Evolutionary conservation across 2,113 vertebrate genomes (phyloP).

Genomic region (Mesitornis unicolor): DNA sequence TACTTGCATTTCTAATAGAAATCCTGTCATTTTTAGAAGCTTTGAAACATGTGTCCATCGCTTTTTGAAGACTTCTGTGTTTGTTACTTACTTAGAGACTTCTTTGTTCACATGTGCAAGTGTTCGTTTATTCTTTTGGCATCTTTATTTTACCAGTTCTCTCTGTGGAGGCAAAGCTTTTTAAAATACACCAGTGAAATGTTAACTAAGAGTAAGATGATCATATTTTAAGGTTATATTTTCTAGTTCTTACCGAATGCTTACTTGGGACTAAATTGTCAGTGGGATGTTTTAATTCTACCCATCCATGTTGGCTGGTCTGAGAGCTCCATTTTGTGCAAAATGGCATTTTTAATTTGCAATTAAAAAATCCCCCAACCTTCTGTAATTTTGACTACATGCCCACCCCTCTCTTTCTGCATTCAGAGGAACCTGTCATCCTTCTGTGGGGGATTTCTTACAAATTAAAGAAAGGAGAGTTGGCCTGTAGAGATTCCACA

Average conservation of each 20-base stretch:
- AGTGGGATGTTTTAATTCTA: conserved; percentile 18
- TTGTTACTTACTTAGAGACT: neutral
- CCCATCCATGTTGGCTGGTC: neutral
- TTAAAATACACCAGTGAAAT: conserved; percentile 42
- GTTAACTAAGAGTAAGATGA: conserved; percentile 27
- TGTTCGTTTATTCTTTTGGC: conserved; percentile 24
- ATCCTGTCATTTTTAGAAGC: neutral
- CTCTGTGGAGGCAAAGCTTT: conserved; percentile 18
- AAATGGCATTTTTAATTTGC: conserved; percentile 37
- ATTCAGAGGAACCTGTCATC: neutral
- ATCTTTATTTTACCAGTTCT: conserved; percentile 18
- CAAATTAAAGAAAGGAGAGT: neutral
- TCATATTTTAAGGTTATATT: conserved; percentile 21
- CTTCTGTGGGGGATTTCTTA: neutral
- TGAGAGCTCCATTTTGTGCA: neutral
- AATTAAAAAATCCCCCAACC: conserved; percentile 25
- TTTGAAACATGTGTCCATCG: neutral
- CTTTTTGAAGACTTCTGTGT: neutral
- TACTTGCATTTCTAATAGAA: neutral
- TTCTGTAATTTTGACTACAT: conserved; percentile 35
- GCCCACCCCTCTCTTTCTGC: neutral
- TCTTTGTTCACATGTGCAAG: neutral
- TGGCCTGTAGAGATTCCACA: neutral
- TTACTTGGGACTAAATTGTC: neutral
- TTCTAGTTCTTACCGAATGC: neutral